phyloP scores from a whole-genome alignment of 2,888 invertebrate genomes.

The Apodemia mormo region DNA sequence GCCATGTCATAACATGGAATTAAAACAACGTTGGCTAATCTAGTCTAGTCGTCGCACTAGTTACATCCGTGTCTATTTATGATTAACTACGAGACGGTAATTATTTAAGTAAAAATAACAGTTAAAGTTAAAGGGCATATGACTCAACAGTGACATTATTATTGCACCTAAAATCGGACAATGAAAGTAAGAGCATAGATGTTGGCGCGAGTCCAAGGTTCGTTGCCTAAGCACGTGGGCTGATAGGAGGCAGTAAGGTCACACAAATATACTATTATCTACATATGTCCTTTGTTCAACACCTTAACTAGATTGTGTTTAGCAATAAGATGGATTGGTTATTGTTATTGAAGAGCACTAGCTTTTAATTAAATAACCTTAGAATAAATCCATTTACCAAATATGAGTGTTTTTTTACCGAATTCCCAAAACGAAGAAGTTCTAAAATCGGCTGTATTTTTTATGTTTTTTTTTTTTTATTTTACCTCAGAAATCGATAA shows the following conservation, averaged over 20 bases:
- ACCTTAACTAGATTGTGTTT: conserved; percentile 24
- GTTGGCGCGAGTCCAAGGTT: conserved; percentile 69
- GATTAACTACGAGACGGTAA: too few relatives aligned
- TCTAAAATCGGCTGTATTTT: too few relatives aligned
- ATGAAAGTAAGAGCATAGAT: conserved; percentile 63
- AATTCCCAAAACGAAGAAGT: too few relatives aligned
- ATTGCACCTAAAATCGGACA: conserved; percentile 49
- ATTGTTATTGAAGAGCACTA: conserved; percentile 9
- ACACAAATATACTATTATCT: conserved; percentile 21
- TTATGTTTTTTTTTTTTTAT: neutral
- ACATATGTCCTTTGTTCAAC: conserved; percentile 18
- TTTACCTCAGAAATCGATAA: too few relatives aligned
- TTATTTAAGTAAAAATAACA: neutral
- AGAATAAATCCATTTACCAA: neutral
- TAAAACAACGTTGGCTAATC: too few relatives aligned
- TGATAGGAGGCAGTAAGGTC: conserved; percentile 52
- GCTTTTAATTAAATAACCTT: too few relatives aligned
- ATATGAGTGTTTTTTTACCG: neutral
- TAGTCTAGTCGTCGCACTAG: too few relatives aligned
- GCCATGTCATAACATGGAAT: too few relatives aligned
- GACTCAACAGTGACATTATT: neutral
- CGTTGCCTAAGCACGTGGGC: conserved; percentile 55
- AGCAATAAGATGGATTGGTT: conserved; percentile 26
- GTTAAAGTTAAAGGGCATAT: neutral
- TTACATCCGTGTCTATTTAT: too few relatives aligned